Percentiles rank a stretch among this genome's conserved stretches.
phyloP scores from a whole-genome alignment of 2,888 invertebrate genomes.

The Mesoligia furuncula region DNA sequence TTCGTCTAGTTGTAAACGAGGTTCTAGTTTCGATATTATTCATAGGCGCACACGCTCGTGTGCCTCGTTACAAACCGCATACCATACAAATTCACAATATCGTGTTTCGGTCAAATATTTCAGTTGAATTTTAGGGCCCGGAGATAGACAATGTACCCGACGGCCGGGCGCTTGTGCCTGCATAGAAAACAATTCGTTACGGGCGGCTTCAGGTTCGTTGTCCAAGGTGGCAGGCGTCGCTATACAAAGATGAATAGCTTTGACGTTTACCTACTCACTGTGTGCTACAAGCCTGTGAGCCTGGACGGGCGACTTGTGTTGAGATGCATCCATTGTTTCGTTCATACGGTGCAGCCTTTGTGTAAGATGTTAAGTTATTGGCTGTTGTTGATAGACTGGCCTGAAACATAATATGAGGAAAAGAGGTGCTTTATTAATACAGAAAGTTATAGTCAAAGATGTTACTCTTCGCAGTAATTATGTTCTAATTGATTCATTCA shows the following conservation, averaged over 20 bases:
- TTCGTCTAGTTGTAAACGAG: not conserved
- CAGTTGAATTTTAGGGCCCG: slow-evolving; percentile 44
- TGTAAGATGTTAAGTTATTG: slow-evolving; percentile 7
- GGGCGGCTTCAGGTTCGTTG: slow-evolving; percentile 15
- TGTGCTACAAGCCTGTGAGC: slow-evolving; percentile 1
- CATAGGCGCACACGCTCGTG: not conserved
- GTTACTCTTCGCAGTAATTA: no score
- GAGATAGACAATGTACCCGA: slow-evolving; percentile 38
- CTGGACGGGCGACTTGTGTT: slow-evolving; percentile 14
- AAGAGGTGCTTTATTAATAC: not conserved
- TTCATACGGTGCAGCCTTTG: slow-evolving; percentile 14
- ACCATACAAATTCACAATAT: slow-evolving; percentile 11
- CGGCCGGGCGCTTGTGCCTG: slow-evolving; percentile 4
- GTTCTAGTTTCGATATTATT: not conserved
- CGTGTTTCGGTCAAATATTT: slow-evolving; percentile 44
- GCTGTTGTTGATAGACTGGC: slow-evolving; percentile 24
- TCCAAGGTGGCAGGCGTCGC: slow-evolving; percentile 25
- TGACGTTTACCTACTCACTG: slow-evolving; percentile 17
- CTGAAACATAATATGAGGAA: not conserved
- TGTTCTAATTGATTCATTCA: not conserved
- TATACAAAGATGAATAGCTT: slow-evolving; percentile 37
- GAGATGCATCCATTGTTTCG: slow-evolving; percentile 9
- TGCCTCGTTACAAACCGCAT: not conserved
- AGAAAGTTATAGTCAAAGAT: not conserved
- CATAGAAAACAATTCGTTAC: slow-evolving; percentile 37